These are phyloP conservation scores for Oenanthe melanoleuca DNA, from an alignment of 2,113 vertebrate genomes.

Conservation along the genomic window DNA sequence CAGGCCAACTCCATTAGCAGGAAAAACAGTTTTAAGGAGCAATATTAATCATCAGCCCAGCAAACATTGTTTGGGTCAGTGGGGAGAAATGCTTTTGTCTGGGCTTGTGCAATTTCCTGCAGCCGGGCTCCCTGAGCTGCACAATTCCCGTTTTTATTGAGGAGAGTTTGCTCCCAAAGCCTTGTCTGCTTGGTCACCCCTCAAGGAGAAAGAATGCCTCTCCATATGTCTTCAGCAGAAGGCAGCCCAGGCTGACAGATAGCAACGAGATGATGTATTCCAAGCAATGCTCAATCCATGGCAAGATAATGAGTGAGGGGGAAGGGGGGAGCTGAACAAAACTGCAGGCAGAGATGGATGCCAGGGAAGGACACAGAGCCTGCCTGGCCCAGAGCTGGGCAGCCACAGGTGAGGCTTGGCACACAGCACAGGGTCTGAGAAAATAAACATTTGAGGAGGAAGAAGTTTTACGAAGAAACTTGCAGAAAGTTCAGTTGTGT, in stretches of 20 bases:
- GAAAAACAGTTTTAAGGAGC: neutral
- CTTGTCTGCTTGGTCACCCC: conserved; percentile 40
- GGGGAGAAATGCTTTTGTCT: neutral
- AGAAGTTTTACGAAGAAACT: neutral
- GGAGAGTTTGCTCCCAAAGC: neutral
- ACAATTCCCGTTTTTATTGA: neutral
- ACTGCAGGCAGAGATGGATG: neutral
- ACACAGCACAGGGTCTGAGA: neutral
- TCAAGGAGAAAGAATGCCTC: conserved; percentile 41
- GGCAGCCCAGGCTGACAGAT: conserved; percentile 31
- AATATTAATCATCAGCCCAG: neutral
- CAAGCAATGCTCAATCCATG: conserved; percentile 33
- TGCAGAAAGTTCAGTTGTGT: neutral
- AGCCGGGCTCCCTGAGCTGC: neutral
- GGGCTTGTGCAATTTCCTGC: neutral
- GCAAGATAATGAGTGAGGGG: neutral
- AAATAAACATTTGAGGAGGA: neutral
- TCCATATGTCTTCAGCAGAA: conserved; percentile 58
- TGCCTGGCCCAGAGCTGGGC: neutral
- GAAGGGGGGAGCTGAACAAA: neutral
- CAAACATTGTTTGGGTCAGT: neutral
- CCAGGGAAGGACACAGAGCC: neutral
- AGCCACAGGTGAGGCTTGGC: neutral
- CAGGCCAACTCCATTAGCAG: neutral
- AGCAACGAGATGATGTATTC: conserved; percentile 5